Conservation (phyloP, 2,113 vertebrate species). For the rat (Rattus norvegicus) region GRCr8 NC_086038.1:1387001-1387500, state of each 20-base stretch:
- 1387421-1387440: not conserved
- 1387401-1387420: not conserved
- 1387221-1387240: not conserved
- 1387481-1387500: not conserved
- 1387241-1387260: not conserved
- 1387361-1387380: not conserved
- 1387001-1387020: not conserved
- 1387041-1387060: not conserved
- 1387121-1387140: not conserved
- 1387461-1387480: not conserved
- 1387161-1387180: not conserved
- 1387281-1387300: not conserved
- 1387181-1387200: constrained; percentile 15
- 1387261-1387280: not conserved
- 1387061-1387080: not conserved
- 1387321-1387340: not conserved
- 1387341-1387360: not conserved
- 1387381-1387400: not conserved
- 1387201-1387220: not conserved
- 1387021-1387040: not conserved
- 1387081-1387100: not conserved
- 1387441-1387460: not conserved
- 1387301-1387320: not conserved
- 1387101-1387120: not conserved
- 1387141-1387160: not conserved